These are phyloP conservation scores for Dicrostonyx torquatus DNA, from an alignment of 2,797 vertebrate species.

Conservation along the genomic window DNA sequence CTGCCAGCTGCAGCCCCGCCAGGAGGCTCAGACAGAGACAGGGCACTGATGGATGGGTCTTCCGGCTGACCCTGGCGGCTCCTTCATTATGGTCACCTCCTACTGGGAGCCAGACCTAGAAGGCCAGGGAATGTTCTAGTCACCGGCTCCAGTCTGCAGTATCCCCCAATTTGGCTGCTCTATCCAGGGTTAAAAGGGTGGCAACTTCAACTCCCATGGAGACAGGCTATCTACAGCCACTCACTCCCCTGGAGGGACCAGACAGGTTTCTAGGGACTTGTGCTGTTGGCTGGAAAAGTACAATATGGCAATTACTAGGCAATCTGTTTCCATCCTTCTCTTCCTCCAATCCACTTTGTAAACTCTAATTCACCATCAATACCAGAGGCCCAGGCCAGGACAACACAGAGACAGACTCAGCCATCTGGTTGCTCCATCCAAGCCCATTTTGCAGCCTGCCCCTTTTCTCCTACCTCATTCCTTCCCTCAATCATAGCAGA, in stretches of 20 bases:
- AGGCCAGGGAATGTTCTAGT: not conserved
- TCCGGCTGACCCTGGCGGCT: slow-evolving; percentile 55
- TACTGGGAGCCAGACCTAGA: not conserved
- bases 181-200: not conserved
- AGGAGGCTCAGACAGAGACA: slow-evolving; percentile 56
- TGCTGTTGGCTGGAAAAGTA: not conserved
- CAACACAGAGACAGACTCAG: not conserved
- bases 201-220: not conserved
- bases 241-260: accelerated
- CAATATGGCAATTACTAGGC: not conserved
- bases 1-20: slow-evolving; percentile 78
- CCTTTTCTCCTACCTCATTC: not conserved
- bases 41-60: slow-evolving; percentile 67
- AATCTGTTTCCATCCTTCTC: not conserved
- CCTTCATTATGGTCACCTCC: not conserved
- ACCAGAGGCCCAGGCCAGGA: not conserved
- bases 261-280: not conserved
- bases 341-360: not conserved
- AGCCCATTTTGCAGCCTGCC: not conserved
- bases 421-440: not conserved
- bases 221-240: not conserved
- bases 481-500: not conserved
- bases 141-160: not conserved
- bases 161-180: not conserved
- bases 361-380: not conserved